Base-by-base conservation (phyloP, 1,140 invertebrate genomes). In the Chlorops oryzae region DNA sequence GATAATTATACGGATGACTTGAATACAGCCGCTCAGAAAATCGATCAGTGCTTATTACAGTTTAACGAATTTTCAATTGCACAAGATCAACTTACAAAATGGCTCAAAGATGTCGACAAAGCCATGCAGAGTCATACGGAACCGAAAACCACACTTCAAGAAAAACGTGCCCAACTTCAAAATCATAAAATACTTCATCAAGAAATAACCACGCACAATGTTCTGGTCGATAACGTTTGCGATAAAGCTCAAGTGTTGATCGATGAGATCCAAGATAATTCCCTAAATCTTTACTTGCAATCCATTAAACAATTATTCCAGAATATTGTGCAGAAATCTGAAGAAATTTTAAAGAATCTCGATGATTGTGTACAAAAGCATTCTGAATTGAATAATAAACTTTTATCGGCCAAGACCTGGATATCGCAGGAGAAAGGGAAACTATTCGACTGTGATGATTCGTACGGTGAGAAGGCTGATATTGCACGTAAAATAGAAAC, bases 121-220 rank as follows among this genome's bases (percentile, higher is more conserved):
- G 87, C 90, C 2, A 92, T 97, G 85, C 87, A 91, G 59, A 82
- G 88, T 54, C 90, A 95, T 59, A 92, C 88, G 0, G 90, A 96
- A 72, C 75, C 91, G 2, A 94, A 95, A 72, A 84, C 86, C 0
- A 90, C 91, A 1, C 72, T 97, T 18, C 92, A 94, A 74, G 93
- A 96, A 66, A 97, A 96, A 74, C 83, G 88, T 54, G 92, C 91
- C 0, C 92, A 96, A 67, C 70, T 96, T 13, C 92, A 96, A 68
- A 94, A 93, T 63, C 92, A 96, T 64, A 91, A 90, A 72, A 86
- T 96, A 27, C 87, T 95, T 73, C 91, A 96, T 63, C 92, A 96
- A 73, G 93, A 96, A 74, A 95, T 98, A 40, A 84, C 90, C 74
- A 90, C 89, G 0, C 91, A 96, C 75, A 89, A 92, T 67, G 80